phyloP scores from a whole-genome alignment of 2,797 vertebrate species.

The Oreochromis grahami region DNA sequence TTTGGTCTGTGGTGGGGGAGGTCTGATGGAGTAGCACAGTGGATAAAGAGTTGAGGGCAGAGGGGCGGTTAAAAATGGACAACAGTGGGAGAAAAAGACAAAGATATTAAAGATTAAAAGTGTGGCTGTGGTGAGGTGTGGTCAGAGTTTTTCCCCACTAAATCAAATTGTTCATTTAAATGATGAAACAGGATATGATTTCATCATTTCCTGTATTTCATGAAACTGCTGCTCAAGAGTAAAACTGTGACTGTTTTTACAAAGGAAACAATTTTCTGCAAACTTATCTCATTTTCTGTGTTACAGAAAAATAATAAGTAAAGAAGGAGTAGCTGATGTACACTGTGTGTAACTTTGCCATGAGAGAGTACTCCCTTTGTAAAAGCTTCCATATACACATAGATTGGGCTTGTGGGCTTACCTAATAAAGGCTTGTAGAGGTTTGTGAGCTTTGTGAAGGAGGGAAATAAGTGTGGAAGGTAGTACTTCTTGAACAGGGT shows the following conservation, averaged over 20 bases:
- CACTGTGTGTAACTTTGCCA: neutral
- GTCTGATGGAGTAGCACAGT: conserved; percentile 70
- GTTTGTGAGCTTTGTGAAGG: conserved; percentile 95
- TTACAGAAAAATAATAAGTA: neutral
- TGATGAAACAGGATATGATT: neutral
- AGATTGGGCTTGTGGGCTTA: conserved; percentile 57
- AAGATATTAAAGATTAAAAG: neutral
- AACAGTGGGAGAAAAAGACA: neutral
- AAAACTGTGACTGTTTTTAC: neutral
- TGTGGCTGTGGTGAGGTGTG: neutral
- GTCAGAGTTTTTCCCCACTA: neutral
- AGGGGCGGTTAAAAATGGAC: neutral
- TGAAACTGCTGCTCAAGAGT: neutral
- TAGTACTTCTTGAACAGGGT: conserved; percentile 98
- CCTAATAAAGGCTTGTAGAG: conserved; percentile 97
- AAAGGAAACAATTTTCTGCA: neutral
- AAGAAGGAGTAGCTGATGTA: neutral
- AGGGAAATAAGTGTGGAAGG: conserved; percentile 94
- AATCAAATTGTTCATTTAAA: neutral
- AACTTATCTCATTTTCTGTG: neutral
- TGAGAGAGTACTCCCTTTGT: neutral
- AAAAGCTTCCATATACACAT: neutral
- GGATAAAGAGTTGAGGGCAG: neutral
- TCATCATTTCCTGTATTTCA: neutral
- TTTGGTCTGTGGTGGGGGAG: conserved; percentile 91